Conservation (phyloP, 2,888 invertebrate genomes). For the Microctonus aethiopoides region DNA sequence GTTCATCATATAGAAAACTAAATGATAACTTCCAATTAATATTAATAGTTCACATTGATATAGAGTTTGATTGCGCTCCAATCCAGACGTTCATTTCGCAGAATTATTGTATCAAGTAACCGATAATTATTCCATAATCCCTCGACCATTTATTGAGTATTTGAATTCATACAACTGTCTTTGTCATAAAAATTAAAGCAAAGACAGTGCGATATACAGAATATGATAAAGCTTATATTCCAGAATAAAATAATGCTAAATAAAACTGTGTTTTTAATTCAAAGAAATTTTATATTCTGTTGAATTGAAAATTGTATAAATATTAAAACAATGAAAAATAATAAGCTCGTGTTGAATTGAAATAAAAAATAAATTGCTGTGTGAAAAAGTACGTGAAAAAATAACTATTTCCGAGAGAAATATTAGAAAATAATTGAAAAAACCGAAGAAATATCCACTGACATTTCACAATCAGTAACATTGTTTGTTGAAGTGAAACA, state of each 20-base stretch:
- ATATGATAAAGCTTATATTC: too few species aligned
- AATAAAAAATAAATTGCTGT: neutral
- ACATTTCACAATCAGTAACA: neutral
- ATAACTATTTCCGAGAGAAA: too few species aligned
- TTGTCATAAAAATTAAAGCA: neutral
- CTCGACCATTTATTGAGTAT: neutral
- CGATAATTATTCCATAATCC: slow-evolving; percentile 14
- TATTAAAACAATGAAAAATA: too few species aligned
- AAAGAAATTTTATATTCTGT: too few species aligned
- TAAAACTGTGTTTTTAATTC: too few species aligned
- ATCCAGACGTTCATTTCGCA: neutral
- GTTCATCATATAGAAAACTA: neutral
- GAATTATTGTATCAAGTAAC: slow-evolving; percentile 19
- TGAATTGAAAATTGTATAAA: too few species aligned
- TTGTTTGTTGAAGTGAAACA: neutral
- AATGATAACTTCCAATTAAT: neutral
- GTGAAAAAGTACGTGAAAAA: too few species aligned
- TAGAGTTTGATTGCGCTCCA: neutral
- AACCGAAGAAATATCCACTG: too few species aligned
- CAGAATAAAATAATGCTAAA: too few species aligned
- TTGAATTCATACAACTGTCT: neutral
- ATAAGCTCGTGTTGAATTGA: too few species aligned
- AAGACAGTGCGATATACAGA: too few species aligned
- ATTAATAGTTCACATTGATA: slow-evolving; percentile 1
- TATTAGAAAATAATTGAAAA: neutral